Conservation (phyloP, 2,113 vertebrate species). For the Gymnobelideus leadbeateri region DNA sequence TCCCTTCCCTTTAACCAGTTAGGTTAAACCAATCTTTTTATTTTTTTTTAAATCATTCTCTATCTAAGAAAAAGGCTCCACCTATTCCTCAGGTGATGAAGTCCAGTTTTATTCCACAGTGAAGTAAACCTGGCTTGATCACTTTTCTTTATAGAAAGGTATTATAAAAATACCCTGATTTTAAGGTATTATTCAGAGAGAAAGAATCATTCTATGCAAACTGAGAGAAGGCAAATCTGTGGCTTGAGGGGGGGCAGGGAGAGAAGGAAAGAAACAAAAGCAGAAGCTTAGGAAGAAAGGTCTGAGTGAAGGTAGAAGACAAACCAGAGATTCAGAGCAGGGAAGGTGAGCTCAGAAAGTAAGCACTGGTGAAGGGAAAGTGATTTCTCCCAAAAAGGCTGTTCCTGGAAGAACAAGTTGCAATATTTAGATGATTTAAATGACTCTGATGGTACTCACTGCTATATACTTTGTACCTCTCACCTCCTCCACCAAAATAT, state of each 20-base stretch:
- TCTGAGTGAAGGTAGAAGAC: not conserved
- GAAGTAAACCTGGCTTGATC: not conserved
- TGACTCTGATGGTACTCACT: not conserved
- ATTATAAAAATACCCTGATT: constrained; percentile 6
- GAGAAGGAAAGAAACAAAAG: not conserved
- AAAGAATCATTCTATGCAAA: not conserved
- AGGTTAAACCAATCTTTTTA: not conserved
- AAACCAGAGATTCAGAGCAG: not conserved
- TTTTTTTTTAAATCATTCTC: not conserved
- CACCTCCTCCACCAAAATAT: not conserved
- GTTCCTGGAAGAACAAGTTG: not conserved
- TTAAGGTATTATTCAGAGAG: not conserved
- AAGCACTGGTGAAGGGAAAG: not conserved
- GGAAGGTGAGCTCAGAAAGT: not conserved
- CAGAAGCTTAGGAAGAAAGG: not conserved
- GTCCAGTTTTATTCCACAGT: not conserved
- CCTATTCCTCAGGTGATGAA: not conserved
- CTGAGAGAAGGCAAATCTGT: not conserved
- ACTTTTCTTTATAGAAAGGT: not conserved
- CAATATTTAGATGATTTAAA: not conserved
- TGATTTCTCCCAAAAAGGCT: not conserved
- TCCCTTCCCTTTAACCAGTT: not conserved
- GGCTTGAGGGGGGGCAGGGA: not conserved
- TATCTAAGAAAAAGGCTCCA: not conserved
- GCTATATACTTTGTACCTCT: not conserved